Percentiles rank a stretch among this genome's conserved stretches.
Conservation (phyloP, 2,113 vertebrate genomes). For the Rhizomys pruinosus region DNA sequence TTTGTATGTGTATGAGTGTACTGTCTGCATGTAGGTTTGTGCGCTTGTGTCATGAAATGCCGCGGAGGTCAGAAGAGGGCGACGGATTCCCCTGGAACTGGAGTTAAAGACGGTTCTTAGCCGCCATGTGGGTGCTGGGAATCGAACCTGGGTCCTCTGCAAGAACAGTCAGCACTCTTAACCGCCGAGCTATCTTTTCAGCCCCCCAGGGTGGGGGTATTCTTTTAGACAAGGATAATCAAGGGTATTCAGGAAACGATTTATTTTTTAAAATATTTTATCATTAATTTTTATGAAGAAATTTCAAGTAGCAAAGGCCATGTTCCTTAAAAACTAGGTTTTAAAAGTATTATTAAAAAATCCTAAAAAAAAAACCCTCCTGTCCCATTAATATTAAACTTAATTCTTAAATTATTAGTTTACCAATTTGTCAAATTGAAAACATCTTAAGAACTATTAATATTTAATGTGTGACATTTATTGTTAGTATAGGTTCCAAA, state of each 20-base stretch:
- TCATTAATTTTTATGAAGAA: slow-evolving; percentile 38
- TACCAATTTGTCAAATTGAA: background rate
- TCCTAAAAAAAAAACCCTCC: no score
- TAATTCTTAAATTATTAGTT: slow-evolving; percentile 14
- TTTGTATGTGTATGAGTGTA: no score
- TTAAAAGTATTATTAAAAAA: slow-evolving; percentile 32
- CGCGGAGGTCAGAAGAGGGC: no score
- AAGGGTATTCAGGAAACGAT: background rate
- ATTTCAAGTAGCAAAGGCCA: slow-evolving; percentile 22
- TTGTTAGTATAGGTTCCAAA: slow-evolving; percentile 22
- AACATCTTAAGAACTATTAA: slow-evolving; percentile 14
- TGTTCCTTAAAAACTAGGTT: slow-evolving; percentile 7
- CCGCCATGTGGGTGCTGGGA: no score
- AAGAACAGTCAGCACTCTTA: no score
- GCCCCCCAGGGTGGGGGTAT: no score
- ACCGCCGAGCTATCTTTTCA: no score
- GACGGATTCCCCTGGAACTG: no score
- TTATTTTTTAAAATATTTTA: slow-evolving; percentile 44
- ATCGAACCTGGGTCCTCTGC: no score
- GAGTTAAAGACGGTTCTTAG: no score
- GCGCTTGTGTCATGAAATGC: no score
- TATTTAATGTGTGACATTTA: background rate
- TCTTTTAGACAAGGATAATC: background rate
- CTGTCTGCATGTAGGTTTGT: no score
- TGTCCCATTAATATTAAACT: background rate